Evolutionary conservation across 2,888 invertebrate genomes (phyloP).

Genomic region (Parelbella ahira): DNA sequence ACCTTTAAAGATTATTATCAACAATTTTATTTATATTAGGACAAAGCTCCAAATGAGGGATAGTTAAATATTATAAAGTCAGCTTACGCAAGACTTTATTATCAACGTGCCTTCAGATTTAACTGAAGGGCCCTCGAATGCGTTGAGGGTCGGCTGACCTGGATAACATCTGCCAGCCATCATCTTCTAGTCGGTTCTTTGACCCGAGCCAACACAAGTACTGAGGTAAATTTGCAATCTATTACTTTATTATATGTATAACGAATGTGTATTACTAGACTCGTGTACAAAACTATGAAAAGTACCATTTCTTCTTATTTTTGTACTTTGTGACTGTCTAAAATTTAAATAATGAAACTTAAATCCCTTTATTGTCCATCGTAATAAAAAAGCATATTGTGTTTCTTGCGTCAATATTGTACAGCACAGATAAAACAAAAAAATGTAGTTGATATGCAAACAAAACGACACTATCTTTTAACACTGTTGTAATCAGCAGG

Average conservation of each 20-base stretch:
- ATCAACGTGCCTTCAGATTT: slow-evolving; percentile 10
- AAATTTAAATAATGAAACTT: no score
- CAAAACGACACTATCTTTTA: no score
- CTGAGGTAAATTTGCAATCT: slow-evolving; percentile 2
- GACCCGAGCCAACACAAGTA: slow-evolving; percentile 9
- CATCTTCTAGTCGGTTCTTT: slow-evolving; percentile 11
- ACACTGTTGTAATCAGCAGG: no score
- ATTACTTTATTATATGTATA: no score
- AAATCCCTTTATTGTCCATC: background rate
- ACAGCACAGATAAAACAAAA: no score
- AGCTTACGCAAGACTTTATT: slow-evolving; percentile 12
- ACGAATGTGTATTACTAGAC: no score
- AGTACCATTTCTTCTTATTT: no score
- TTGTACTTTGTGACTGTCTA: no score
- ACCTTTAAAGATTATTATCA: background rate
- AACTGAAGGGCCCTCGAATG: slow-evolving; percentile 16
- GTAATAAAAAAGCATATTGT: background rate
- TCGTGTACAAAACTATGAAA: no score
- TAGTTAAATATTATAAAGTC: slow-evolving; percentile 8
- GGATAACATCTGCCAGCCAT: slow-evolving; percentile 9
- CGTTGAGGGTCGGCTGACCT: slow-evolving; percentile 14
- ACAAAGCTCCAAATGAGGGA: background rate
- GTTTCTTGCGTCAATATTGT: no score
- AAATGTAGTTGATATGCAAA: no score
- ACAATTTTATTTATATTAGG: background rate